Conservation (phyloP, 2,113 vertebrate species). For the Leptodactylus fuscus region DNA sequence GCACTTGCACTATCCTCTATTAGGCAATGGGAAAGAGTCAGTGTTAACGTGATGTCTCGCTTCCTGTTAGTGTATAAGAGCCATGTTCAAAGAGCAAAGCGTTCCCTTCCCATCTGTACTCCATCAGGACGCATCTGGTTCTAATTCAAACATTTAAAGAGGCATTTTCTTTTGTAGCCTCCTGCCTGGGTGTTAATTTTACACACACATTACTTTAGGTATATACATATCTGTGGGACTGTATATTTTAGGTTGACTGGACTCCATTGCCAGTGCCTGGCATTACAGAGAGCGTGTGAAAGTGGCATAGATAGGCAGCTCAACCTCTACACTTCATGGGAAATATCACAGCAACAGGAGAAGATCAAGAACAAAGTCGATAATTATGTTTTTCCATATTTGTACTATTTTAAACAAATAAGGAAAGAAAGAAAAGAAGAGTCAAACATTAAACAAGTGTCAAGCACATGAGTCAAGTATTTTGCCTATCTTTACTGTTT, state of each 20-base stretch:
- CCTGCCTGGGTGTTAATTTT: conserved; percentile 66
- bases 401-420: not conserved
- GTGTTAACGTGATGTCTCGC: conserved; percentile 58
- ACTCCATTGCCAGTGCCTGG: conserved; percentile 25
- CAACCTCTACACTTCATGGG: not conserved
- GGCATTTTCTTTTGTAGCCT: conserved; percentile 58
- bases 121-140: conserved; percentile 68
- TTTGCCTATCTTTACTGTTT: too few relatives aligned
- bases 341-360: not conserved
- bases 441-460: not conserved
- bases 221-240: not conserved
- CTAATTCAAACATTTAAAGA: conserved; percentile 57
- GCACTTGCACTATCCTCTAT: conserved; percentile 26
- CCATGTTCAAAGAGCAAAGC: conserved; percentile 35
- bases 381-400: not conserved
- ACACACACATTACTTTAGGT: not conserved
- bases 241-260: conserved; percentile 15
- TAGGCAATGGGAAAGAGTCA: conserved; percentile 40
- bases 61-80: not conserved
- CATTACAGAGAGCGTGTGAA: conserved; percentile 29
- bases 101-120: conserved; percentile 49
- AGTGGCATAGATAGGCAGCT: not conserved
- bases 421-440: not conserved
- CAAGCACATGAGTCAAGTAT: not conserved
- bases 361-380: conserved; percentile 15